Evolutionary conservation across 1,140 invertebrate genomes (phyloP), one percentile per base, ranked within the genome.

Genomic region (Leptinotarsa defecta): DNA sequence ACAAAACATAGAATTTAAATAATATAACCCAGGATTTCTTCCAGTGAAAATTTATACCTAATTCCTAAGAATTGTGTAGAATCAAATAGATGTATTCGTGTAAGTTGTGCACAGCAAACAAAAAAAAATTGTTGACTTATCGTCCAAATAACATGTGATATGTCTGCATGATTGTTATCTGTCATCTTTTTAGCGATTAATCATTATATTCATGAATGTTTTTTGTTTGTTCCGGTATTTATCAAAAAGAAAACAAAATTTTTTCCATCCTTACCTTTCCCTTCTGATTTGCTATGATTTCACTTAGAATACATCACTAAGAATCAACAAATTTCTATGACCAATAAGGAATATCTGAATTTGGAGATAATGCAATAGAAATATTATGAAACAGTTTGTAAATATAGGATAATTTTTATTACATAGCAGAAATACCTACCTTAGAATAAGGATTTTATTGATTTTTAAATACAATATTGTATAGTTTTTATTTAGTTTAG

Each of bases 81-180:
- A 77, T 75, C 73, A 79, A 75, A 77, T 77, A 76, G 71, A 74
- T 74, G 73, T 74, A 65, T 78, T 76, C 69, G 70, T 76, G 74
- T 49, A 71, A 71, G 13, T 20, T 81, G 73, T 71, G 80, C 79
- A 80, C 80, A 81, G 80, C 79, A 81, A 81, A 80, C 77, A 79
- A 80, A 81, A 76, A 78, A 77, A 68, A 76, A 74, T 70, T 76
- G 70, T 77, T 78, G 74, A 81, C 77, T 78, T 70, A 74, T 77
- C 81, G 81, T 82, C 81, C 81, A 82, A 79, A 73, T 57, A 78
- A 82, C 77, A 81, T 82, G 80, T 81, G 81, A 83, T 82, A 81
- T 76, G 78, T 83, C 76, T 79, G 77, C 76, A 81, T 81, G 77
- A 72, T 77, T 73, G 71, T 73, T 73, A 73, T 27, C 57, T 73